phyloP scores from a whole-genome alignment of 2,797 vertebrate species.

The Sebastes trivittatus region DNA sequence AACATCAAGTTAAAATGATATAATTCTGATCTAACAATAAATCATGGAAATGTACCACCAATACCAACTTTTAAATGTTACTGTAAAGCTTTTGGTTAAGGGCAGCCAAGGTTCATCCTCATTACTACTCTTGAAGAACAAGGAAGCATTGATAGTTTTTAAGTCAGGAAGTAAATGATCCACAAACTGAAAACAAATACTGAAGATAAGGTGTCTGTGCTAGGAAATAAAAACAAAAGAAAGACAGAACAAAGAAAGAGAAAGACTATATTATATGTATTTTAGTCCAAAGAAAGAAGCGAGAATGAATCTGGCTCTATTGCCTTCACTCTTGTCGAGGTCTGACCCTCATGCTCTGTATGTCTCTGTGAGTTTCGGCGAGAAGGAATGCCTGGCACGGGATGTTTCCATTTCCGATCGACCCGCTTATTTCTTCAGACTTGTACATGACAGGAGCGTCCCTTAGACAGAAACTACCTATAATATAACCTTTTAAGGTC shows the following conservation, averaged over 20 bases:
- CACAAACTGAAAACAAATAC: background rate
- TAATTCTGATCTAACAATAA: background rate
- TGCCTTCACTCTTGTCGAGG: background rate
- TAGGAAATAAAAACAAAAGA: background rate
- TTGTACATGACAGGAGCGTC: background rate
- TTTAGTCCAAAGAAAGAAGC: background rate
- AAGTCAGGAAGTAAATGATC: background rate
- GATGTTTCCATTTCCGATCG: background rate
- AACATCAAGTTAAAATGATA: background rate
- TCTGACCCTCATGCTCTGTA: background rate
- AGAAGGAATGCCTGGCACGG: background rate
- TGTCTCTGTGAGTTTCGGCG: background rate
- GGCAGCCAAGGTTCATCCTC: background rate
- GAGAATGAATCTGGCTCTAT: background rate
- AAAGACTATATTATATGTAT: background rate
- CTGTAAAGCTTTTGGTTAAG: background rate
- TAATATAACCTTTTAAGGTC: constrained; percentile 46
- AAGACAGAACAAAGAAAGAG: background rate
- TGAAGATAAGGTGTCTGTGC: background rate
- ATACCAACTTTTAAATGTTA: background rate
- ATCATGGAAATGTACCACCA: background rate
- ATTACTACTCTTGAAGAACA: background rate
- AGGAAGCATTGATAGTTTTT: background rate
- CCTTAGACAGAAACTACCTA: background rate
- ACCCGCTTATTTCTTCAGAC: background rate